Percentiles rank a stretch among this genome's conserved stretches.
These are phyloP conservation scores for Papilio polytes DNA, from an alignment of 1,140 invertebrate species.

Conservation along the genomic window DNA sequence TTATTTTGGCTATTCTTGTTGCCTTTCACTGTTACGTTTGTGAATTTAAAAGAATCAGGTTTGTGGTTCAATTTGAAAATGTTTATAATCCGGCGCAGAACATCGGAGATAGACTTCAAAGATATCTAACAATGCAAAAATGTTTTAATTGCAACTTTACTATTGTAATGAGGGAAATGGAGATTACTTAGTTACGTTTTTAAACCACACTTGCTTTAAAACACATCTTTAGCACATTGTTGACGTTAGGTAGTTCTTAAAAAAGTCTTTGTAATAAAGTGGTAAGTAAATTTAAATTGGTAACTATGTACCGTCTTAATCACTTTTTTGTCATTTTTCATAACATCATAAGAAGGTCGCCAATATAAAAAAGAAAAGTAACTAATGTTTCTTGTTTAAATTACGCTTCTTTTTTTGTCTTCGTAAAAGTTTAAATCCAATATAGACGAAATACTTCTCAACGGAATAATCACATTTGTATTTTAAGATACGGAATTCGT, in stretches of 20 bases:
- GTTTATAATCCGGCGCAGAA: constrained; percentile 5
- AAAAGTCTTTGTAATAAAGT: too few relatives aligned
- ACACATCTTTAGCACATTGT: neutral
- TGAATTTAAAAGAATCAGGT: neutral
- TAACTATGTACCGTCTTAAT: too few relatives aligned
- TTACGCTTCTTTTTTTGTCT: too few relatives aligned
- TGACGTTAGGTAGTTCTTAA: too few relatives aligned
- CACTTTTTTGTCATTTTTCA: too few relatives aligned
- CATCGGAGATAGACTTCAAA: constrained; percentile 6
- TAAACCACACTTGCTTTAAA: neutral
- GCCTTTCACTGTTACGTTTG: neutral
- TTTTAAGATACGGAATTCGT: neutral
- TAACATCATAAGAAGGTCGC: too few relatives aligned
- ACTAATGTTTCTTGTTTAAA: too few relatives aligned
- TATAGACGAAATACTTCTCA: too few relatives aligned
- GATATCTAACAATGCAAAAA: constrained; percentile 20
- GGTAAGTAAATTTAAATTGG: too few relatives aligned
- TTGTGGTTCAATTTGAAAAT: neutral
- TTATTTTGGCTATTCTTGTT: neutral
- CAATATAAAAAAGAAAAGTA: too few relatives aligned
- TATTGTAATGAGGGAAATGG: neutral
- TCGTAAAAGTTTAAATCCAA: too few relatives aligned
- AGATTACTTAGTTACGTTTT: neutral
- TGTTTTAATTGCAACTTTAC: neutral
- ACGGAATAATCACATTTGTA: too few relatives aligned